Evolutionary conservation across 2,888 invertebrate species (phyloP).

Genomic region (Lochmaea crataegi): DNA sequence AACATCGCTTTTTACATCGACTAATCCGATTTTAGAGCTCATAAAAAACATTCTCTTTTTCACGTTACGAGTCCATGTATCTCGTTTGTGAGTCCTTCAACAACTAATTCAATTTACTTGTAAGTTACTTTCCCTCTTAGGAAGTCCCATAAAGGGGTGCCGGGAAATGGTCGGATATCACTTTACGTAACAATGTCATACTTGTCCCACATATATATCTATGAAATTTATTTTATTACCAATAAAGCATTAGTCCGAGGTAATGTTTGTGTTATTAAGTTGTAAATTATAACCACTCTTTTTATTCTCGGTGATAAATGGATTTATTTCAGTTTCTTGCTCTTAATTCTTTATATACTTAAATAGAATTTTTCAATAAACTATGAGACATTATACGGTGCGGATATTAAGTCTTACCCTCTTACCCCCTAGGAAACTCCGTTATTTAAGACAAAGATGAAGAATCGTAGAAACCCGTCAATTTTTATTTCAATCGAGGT

Average conservation of each 20-base stretch:
- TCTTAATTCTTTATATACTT: too few species aligned
- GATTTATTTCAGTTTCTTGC: too few species aligned
- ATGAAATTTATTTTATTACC: conserved; percentile 19
- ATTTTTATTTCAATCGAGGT: too few species aligned
- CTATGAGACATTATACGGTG: background rate
- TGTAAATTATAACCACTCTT: background rate
- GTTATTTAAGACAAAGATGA: too few species aligned
- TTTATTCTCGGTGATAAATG: too few species aligned
- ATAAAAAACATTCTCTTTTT: conserved; percentile 15
- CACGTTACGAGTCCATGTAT: conserved; percentile 11
- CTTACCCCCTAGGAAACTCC: too few species aligned
- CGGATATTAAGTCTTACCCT: too few species aligned
- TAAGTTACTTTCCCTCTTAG: conserved; percentile 29
- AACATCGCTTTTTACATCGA: background rate
- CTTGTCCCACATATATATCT: background rate
- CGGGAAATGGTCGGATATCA: conserved; percentile 30
- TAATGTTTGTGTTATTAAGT: background rate
- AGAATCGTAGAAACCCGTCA: too few species aligned
- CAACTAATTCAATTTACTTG: conserved; percentile 33
- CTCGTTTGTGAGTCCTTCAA: conserved; percentile 21
- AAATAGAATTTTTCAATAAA: background rate
- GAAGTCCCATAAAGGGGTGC: conserved; percentile 23
- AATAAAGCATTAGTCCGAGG: background rate
- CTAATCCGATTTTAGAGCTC: conserved; percentile 1
- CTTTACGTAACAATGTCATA: conserved; percentile 28